A percentile compares a stretch with the other conserved stretches of the same genome.
Evolutionary conservation across 2,888 invertebrate genomes (phyloP).

Genomic region (Alentia gelatinosa): DNA sequence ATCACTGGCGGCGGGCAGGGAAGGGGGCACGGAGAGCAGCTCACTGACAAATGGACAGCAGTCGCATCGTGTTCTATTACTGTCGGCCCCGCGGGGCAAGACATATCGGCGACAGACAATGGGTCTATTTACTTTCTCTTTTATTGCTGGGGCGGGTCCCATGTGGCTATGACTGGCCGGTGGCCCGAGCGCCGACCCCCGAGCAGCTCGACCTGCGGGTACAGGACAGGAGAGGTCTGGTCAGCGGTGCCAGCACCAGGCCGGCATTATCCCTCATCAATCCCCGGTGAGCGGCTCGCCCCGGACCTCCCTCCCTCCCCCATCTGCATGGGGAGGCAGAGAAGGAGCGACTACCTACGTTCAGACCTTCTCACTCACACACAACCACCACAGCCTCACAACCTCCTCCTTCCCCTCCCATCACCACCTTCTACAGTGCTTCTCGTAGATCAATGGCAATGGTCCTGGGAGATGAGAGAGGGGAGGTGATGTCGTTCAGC

Average conservation of each 20-base stretch:
- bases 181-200: not conserved
- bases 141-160: conserved; percentile 11
- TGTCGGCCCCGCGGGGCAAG: not conserved
- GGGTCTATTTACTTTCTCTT: conserved; percentile 22
- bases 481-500: no score
- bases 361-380: not conserved
- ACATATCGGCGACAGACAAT: conserved; percentile 10
- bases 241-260: not conserved
- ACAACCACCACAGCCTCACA: not conserved
- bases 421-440: not conserved
- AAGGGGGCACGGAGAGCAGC: conserved; percentile 12
- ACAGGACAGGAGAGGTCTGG: not conserved
- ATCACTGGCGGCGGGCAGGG: not conserved
- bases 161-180: not conserved
- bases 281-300: not conserved
- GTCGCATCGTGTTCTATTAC: conserved; percentile 3
- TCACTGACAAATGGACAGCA: conserved; percentile 10
- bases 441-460: no score
- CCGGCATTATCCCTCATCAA: not conserved
- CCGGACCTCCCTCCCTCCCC: no score
- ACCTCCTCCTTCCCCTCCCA: not conserved
- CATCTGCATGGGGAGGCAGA: not conserved
- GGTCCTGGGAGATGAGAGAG: no score
- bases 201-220: not conserved
- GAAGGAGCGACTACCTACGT: not conserved